Base-by-base conservation (phyloP, 2,797 vertebrate species). In the Melanitta fusca region DNA sequence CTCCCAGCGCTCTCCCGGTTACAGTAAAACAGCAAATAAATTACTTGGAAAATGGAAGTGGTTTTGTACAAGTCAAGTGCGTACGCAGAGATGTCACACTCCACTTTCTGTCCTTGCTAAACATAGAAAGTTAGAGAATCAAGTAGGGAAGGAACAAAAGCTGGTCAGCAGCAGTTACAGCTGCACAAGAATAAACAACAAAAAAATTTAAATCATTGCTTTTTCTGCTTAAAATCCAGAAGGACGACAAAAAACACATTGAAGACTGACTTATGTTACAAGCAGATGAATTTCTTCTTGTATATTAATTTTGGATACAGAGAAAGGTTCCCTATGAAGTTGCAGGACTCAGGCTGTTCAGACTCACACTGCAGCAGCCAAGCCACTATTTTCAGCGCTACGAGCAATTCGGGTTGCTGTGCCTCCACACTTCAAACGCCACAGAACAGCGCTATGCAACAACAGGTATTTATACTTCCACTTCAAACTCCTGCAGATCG, bases 121-220 rank as follows among this genome's bases (percentile, higher is more conserved):
- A 91, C 30, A 86, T 7, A 93, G 75, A 69, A 92, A 93, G n/a
- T 53, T 60, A 43, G 30, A 85, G 43, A 94, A 69, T 51, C 32
- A 61, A 80, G 25, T n/a, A 85, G 84, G 27, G 27, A 81, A 83
- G 83, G 22, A 72, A 30, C 14, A 93, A 85, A 95, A 91, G 16
- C 85, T 53, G 84, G 39, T 34, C 66, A 89, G 58, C 61, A 89
- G 75, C 49, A 88, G 25, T 60, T 86, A 88, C 57, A 86, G 77
- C 66, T 84, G 51, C 56, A 80, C 17, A 71, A 32, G 53, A 88
- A 95, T 49, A 75, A 88, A 69, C 0, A 0, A 43, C 39, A 39
- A 80, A 53, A 80, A 95, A 92, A 25, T 36, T 36, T 45, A 88
- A 77, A 14, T 65, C 39, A 73, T 22, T 1, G 1, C n/a, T 91